Percentiles rank a stretch among this genome's conserved stretches.
Evolutionary conservation across 2,113 vertebrate genomes (phyloP).

Genomic region (Uropsilus gracilis): DNA sequence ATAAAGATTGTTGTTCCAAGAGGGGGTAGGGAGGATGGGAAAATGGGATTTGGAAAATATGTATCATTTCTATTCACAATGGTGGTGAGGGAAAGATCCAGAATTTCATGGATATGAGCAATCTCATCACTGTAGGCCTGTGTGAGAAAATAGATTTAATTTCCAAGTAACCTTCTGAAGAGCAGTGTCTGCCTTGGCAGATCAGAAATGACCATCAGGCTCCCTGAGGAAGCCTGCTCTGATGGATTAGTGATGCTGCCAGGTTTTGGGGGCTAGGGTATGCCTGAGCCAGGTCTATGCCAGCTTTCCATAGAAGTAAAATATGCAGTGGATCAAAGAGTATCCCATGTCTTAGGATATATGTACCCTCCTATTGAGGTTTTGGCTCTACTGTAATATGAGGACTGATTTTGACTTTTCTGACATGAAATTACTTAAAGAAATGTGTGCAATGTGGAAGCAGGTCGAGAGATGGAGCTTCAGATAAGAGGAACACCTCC

Average conservation of each 20-base stretch:
- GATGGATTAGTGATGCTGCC: neutral
- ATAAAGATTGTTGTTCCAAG: neutral
- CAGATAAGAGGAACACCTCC: too few relatives aligned
- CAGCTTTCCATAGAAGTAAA: neutral
- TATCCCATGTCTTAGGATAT: neutral
- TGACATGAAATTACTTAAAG: neutral
- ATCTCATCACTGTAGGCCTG: neutral
- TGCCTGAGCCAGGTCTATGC: neutral
- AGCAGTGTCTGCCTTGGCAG: neutral
- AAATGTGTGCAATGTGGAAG: too few relatives aligned
- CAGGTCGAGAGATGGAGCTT: too few relatives aligned
- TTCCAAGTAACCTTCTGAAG: neutral
- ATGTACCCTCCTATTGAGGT: neutral
- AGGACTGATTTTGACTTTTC: neutral
- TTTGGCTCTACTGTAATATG: neutral
- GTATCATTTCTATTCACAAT: neutral
- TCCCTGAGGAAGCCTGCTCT: neutral
- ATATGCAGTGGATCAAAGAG: neutral
- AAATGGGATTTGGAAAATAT: neutral
- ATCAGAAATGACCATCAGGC: neutral
- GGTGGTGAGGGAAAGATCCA: neutral
- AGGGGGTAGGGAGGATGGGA: neutral
- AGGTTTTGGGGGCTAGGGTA: neutral
- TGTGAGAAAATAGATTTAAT: neutral
- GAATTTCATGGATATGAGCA: neutral